Conservation (phyloP, 2,113 vertebrate genomes). For the Hemicordylus capensis region DNA sequence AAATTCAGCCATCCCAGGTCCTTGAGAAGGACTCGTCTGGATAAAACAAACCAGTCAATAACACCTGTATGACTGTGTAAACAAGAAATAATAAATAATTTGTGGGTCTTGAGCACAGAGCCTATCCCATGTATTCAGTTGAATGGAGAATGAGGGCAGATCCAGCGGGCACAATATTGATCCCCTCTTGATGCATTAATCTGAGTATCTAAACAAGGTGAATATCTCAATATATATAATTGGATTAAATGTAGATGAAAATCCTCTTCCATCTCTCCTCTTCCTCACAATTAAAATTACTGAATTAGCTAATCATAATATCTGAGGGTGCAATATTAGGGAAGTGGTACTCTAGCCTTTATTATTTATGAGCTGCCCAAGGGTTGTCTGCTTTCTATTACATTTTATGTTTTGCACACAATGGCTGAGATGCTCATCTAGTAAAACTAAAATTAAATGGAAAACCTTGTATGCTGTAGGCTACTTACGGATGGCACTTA, state of each 20-base stretch:
- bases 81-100: too few relatives aligned
- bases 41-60: too few relatives aligned
- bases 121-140: too few relatives aligned
- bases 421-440: constrained; percentile 30
- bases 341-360: constrained; percentile 9
- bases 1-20: too few relatives aligned
- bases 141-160: neutral
- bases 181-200: neutral
- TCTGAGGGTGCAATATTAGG: neutral
- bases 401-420: constrained; percentile 13
- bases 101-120: too few relatives aligned
- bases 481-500: neutral
- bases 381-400: constrained; percentile 3
- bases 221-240: neutral
- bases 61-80: too few relatives aligned
- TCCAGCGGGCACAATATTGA: neutral
- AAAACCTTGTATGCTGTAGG: constrained; percentile 2
- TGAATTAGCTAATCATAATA: neutral
- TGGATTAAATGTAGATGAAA: neutral
- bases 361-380: constrained; percentile 17
- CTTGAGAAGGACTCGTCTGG: too few relatives aligned
- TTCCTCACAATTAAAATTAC: neutral
- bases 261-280: neutral
- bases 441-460: constrained; percentile 13
- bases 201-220: neutral